Evolutionary conservation across 2,797 vertebrate species (phyloP), one percentile per base, ranked within the genome.

Genomic region (Esox masquinongy): DNA sequence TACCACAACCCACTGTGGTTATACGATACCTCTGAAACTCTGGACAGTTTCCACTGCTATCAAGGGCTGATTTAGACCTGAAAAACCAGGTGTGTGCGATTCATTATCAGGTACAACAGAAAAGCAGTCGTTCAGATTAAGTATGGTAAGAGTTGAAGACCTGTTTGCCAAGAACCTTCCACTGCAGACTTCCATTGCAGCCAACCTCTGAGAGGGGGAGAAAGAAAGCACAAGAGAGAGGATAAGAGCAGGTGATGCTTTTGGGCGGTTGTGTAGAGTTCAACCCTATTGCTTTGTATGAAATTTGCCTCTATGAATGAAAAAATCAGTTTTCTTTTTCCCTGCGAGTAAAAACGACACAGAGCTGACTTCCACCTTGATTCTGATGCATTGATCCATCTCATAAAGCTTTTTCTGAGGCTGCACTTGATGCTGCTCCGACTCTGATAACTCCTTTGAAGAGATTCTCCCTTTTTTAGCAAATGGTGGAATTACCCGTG

Each of bases 401-500:
- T 77, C 24, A 39, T 59, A 69, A 77, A 67, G 66, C 50, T 59
- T 49, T 39, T 73, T 68, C 31, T 24, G 63, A 24, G 17, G 43
- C 68, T 1, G 34, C 2, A 47, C 53, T 51, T 17, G n/a, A 61
- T 12, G 29, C 73, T 3, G 64, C 71, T 69, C 71, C 22, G 34
- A 63, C 43, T 69, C 61, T 63, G 66, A 68, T 69, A 66, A 74
- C n/a, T 74, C 50, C 24, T 70, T 47, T 47, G 17, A 68, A 68
- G 66, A 63, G 49, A 77, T 74, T 9, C 73, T 68, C 29, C 50
- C 29, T 15, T 61, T 59, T 36, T 36, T 72, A 24, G 19, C 50
- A 61, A 73, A 73, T 77, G 36, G 50, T 67, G 73, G 70, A 78
- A 78, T 67, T 71, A 29, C 68, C 49, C 36, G 8, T 17, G 74